Percentiles rank a stretch among this genome's conserved stretches.
These are phyloP conservation scores for Trissoscelio sp. DNA, from an alignment of 2,888 invertebrate species.

Conservation along the genomic window DNA sequence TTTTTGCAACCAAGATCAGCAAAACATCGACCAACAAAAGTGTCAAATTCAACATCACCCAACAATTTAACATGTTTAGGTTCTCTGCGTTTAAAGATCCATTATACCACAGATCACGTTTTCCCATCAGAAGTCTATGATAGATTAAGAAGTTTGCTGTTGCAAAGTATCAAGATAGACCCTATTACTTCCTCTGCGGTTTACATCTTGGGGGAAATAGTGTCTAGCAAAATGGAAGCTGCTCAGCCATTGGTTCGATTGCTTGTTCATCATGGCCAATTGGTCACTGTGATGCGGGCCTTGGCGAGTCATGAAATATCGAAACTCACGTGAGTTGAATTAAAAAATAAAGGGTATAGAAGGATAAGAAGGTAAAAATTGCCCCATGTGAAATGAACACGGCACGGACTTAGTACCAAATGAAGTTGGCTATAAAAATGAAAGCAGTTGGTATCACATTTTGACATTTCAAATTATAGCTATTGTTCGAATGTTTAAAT, in stretches of 20 bases:
- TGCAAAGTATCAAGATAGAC: constrained; percentile 89
- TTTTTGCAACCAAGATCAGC: constrained; percentile 89
- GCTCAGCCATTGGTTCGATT: constrained; percentile 94
- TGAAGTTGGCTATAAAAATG: too few species aligned
- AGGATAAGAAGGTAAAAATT: too few species aligned
- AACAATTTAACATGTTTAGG: constrained; percentile 91
- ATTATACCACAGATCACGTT: constrained; percentile 95
- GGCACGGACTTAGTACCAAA: too few species aligned
- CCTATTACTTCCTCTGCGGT: constrained; percentile 92
- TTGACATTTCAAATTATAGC: too few species aligned
- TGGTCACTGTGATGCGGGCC: constrained; percentile 92
- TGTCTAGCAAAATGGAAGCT: constrained; percentile 93
- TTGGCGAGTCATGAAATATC: constrained; percentile 95
- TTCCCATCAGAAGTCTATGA: constrained; percentile 93
- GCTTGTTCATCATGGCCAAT: constrained; percentile 93
- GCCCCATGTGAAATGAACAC: too few species aligned
- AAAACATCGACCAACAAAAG: constrained; percentile 85
- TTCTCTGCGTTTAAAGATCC: constrained; percentile 92
- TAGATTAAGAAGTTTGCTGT: constrained; percentile 89
- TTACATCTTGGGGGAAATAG: constrained; percentile 93
- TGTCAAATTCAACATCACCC: constrained; percentile 89
- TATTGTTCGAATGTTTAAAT: too few species aligned
- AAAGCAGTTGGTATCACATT: too few species aligned
- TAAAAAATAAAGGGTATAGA: too few species aligned
- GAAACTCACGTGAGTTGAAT: constrained; percentile 93